Conservation (phyloP, 64 coral and sea anemone species). For the Exaiptasia diaphana region DNA sequence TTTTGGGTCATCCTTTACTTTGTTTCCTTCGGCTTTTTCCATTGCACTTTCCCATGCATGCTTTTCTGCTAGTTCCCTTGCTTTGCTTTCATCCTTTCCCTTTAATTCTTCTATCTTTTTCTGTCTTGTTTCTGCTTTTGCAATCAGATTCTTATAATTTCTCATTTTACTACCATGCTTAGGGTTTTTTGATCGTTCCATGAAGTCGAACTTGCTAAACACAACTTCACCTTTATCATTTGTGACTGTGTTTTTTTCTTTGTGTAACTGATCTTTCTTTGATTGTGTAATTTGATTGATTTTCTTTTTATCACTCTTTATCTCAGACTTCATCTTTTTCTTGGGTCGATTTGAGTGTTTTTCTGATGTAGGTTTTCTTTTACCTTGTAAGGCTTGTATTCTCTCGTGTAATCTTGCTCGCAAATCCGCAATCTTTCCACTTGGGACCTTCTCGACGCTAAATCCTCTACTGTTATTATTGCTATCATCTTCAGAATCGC, state of each 20-base stretch:
- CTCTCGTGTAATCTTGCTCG: conserved; percentile 65
- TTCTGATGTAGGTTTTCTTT: conserved; percentile 46
- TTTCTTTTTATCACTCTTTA: conserved; percentile 67
- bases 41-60: conserved; percentile 76
- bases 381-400: conserved; percentile 68
- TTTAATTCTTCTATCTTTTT: conserved; percentile 80
- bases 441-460: conserved; percentile 87
- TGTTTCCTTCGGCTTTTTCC: conserved; percentile 85
- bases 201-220: conserved; percentile 99
- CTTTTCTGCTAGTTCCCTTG: conserved; percentile 67
- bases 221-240: conserved; percentile 94
- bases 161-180: conserved; percentile 39
- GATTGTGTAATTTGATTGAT: not conserved
- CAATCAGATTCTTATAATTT: conserved; percentile 81
- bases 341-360: conserved; percentile 40
- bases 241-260: conserved; percentile 45
- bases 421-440: conserved; percentile 62
- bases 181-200: conserved; percentile 36
- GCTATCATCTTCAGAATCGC: not conserved
- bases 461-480: conserved; percentile 2
- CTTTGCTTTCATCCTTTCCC: conserved; percentile 53
- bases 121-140: conserved; percentile 85
- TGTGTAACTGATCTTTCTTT: not conserved
- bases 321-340: conserved; percentile 71
- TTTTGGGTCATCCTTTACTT: conserved; percentile 83